phyloP scores from a whole-genome alignment of 2,888 invertebrate species.

The Orthonychiurus folsomi region DNA sequence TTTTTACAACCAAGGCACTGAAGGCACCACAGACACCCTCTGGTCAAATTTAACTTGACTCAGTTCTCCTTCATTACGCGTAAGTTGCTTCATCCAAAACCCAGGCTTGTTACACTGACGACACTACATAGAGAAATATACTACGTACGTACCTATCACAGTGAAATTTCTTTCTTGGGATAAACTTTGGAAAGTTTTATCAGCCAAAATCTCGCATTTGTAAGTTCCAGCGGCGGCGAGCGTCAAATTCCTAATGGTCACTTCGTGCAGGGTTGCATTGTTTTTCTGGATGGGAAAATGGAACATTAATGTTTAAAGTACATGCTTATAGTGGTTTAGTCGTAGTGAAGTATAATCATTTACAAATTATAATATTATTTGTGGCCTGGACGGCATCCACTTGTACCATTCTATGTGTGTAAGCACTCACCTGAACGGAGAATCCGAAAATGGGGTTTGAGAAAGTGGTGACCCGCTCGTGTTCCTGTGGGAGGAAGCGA shows the following conservation, averaged over 20 bases:
- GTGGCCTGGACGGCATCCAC: no score
- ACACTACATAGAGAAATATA: no score
- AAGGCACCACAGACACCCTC: neutral
- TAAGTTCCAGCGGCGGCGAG: slow-evolving; percentile 33
- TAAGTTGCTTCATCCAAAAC: no score
- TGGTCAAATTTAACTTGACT: neutral
- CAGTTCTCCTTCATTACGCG: neutral
- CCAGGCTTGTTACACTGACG: no score
- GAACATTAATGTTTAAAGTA: neutral
- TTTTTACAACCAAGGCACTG: neutral
- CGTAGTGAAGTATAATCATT: no score
- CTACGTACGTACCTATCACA: slow-evolving; percentile 31
- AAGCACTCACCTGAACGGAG: slow-evolving; percentile 3
- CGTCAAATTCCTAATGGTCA: slow-evolving; percentile 32
- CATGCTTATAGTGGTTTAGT: neutral
- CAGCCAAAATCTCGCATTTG: slow-evolving; percentile 37
- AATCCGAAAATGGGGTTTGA: slow-evolving; percentile 2
- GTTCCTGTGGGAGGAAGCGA: slow-evolving; percentile 19
- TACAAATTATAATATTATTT: no score
- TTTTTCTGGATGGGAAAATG: slow-evolving; percentile 20
- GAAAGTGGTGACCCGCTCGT: slow-evolving; percentile 8
- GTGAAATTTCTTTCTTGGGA: slow-evolving; percentile 30
- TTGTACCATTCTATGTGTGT: neutral
- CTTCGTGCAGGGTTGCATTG: slow-evolving; percentile 28
- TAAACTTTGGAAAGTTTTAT: slow-evolving; percentile 36